Conservation (phyloP, 2,797 vertebrate species). For the Octomys mimax region DNA sequence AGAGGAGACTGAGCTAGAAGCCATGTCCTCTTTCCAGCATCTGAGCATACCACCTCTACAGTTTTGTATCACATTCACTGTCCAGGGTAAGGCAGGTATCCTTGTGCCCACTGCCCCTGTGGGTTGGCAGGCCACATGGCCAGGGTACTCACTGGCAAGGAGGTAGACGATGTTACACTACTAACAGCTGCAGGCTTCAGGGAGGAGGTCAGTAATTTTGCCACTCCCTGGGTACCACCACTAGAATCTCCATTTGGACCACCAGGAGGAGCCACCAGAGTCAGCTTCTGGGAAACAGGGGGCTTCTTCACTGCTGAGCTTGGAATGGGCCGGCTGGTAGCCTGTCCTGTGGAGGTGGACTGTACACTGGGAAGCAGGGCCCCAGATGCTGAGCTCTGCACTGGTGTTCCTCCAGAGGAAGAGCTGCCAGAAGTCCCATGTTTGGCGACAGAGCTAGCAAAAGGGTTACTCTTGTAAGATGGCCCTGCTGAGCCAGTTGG, state of each 20-base stretch:
- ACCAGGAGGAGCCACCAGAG: conserved; percentile 91
- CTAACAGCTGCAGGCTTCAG: conserved; percentile 89
- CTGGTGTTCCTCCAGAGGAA: conserved; percentile 81
- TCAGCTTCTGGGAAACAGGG: conserved; percentile 90
- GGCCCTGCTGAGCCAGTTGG: conserved; percentile 82
- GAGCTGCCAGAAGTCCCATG: conserved; percentile 85
- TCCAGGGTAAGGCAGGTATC: background rate
- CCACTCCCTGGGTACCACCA: conserved; percentile 92
- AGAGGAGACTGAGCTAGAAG: background rate
- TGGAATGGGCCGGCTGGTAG: conserved; percentile 77
- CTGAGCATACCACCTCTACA: conserved; percentile 7
- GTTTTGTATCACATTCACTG: conserved; percentile 1
- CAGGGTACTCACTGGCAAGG: conserved; percentile 89
- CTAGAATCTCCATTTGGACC: conserved; percentile 91
- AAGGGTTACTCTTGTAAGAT: conserved; percentile 87
- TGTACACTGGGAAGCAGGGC: conserved; percentile 77
- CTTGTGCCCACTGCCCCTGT: background rate
- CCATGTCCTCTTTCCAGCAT: background rate
- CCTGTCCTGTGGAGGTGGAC: conserved; percentile 81
- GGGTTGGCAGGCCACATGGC: background rate
- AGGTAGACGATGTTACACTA: conserved; percentile 88
- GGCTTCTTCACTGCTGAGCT: conserved; percentile 87
- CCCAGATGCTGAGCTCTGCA: conserved; percentile 86
- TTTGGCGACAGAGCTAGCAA: conserved; percentile 87
- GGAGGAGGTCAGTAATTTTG: conserved; percentile 92